Base-by-base conservation (phyloP, 1,140 invertebrate genomes). In the Brachionus koreanus region DNA sequence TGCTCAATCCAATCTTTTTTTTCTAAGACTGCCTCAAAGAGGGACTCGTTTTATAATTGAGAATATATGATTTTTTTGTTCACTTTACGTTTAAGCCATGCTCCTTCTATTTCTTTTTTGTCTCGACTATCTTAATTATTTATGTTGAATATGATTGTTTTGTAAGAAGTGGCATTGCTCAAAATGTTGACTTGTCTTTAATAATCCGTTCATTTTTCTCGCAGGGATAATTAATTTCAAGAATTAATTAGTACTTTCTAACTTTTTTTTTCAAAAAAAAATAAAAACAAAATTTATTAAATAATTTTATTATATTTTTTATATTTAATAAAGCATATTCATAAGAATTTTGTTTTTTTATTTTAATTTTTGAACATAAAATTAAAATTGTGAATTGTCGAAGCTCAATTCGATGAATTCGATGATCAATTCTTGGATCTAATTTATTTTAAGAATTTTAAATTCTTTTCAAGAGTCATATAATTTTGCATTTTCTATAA, bases 261-360 rank as follows among this genome's bases (percentile, higher is more conserved):
- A 23, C 19, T 7, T 57, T 57, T 57, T 23, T 49, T 49, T 57
- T 19, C 6, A 7, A 5, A 25, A 25, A n/a, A 57, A 5, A 57
- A 19, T 19, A 57, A 57, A 16, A 57, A 57, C 19, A 57, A 29
- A 57, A 57, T 57, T 57, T 19, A 57, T 57, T 57, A 57, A 57
- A 57, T 9, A 57, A 57, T 57, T 57, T 57, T 57, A 57, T 57
- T 57, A 57, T 57, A 57, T 57, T 57, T 57, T 57, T 57, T 57
- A 57, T 57, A 57, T 57, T 57, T 57, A 57, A 57, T 57, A 57
- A 57, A 57, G 16, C 5, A 19, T 57, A 57, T 57, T 57, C 19
- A 52, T 19, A 19, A 52, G 19, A 52, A 12, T 16, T 52, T 52
- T 52, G 10, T 43, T 29, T 29, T 29, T 29, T 29, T 2, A 29